These are phyloP conservation scores for Myiozetetes cayanensis DNA, from an alignment of 2,113 vertebrate species.

Conservation along the genomic window DNA sequence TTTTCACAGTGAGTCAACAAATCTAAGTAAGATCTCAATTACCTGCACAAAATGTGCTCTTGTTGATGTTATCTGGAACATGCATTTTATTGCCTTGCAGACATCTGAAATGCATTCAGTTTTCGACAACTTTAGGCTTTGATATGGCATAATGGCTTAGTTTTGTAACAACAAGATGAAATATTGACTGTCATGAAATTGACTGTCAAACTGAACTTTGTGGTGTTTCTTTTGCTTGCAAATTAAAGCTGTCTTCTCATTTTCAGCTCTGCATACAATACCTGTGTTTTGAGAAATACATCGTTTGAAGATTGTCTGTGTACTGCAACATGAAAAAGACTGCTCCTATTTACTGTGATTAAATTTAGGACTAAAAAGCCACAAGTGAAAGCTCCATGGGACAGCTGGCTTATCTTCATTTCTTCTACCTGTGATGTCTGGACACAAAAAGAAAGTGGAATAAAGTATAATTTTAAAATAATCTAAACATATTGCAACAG, in stretches of 20 bases:
- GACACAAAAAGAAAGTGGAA: background rate
- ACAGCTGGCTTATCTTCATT: background rate
- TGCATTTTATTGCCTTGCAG: background rate
- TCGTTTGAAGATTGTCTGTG: background rate
- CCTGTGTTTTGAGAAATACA: background rate
- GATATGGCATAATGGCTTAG: background rate
- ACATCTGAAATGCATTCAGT: background rate
- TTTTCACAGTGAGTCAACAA: slow-evolving; percentile 11
- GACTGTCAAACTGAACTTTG: background rate
- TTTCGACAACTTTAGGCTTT: background rate
- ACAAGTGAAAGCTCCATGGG: fast-evolving
- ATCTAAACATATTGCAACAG: background rate
- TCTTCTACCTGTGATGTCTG: background rate
- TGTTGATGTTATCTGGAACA: background rate
- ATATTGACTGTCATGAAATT: background rate
- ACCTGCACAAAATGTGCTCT: background rate
- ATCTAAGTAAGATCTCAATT: background rate
- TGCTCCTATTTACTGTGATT: background rate
- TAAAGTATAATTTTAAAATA: background rate
- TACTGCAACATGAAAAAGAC: background rate
- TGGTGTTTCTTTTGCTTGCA: background rate
- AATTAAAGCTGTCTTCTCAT: background rate
- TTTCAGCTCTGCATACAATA: background rate
- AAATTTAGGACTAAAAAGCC: background rate
- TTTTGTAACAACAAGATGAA: background rate